Evolutionary conservation across 2,113 vertebrate species (phyloP).

Genomic region (Ursus arctos): DNA sequence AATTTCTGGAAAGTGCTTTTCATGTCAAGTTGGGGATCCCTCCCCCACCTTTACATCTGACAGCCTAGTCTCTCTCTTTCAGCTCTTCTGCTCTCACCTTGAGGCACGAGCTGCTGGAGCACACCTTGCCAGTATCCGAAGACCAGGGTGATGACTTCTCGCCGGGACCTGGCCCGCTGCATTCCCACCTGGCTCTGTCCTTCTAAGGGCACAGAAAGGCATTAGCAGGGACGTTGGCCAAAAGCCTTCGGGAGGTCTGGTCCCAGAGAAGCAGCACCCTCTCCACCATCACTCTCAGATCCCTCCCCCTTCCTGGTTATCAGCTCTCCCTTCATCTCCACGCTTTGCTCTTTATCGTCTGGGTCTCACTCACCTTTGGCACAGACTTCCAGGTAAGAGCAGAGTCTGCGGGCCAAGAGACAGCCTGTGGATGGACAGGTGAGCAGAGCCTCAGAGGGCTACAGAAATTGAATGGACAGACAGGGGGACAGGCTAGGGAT

Average conservation of each 20-base stretch:
- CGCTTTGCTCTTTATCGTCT: not conserved
- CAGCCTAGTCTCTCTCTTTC: not conserved
- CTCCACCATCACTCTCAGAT: not conserved
- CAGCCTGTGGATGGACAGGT: constrained; percentile 85
- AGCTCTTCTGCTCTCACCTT: constrained; percentile 73
- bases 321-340: not conserved
- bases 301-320: not conserved
- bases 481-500: not conserved
- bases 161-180: constrained; percentile 87
- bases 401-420: constrained; percentile 92
- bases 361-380: constrained; percentile 87
- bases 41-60: not conserved
- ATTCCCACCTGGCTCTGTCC: constrained; percentile 91
- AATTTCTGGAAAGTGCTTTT: not conserved
- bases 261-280: not conserved
- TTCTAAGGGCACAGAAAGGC: constrained; percentile 85
- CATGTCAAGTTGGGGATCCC: not conserved
- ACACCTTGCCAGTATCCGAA: constrained; percentile 93
- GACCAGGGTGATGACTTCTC: constrained; percentile 90
- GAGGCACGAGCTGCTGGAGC: constrained; percentile 91
- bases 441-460: not conserved
- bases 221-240: not conserved
- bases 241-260: not conserved
- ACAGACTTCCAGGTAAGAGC: constrained; percentile 90
- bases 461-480: not conserved